These are phyloP conservation scores for Uloborus diversus DNA, from an alignment of 1,140 invertebrate species.

Conservation along the genomic window DNA sequence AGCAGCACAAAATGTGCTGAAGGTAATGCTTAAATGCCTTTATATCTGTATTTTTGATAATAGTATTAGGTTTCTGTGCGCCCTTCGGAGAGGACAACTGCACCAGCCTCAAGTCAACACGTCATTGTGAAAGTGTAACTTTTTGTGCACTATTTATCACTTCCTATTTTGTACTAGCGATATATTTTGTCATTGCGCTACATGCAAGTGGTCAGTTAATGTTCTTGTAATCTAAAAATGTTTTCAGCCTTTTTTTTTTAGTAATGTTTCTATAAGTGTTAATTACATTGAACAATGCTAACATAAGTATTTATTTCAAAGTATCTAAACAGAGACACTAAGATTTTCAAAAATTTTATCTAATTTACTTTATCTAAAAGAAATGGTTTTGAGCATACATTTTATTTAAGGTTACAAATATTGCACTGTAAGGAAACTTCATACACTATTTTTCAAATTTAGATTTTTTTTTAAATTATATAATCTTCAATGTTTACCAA, in stretches of 20 bases:
- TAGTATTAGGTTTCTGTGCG: slow-evolving; percentile 56
- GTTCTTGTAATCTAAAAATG: neutral
- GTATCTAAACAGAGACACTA: too few relatives aligned
- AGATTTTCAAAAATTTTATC: too few relatives aligned
- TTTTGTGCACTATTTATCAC: slow-evolving; percentile 51
- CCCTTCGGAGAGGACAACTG: slow-evolving; percentile 39
- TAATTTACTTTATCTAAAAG: too few relatives aligned
- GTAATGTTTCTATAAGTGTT: too few relatives aligned
- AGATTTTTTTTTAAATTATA: too few relatives aligned
- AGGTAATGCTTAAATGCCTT: slow-evolving; percentile 47
- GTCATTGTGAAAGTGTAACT: slow-evolving; percentile 53
- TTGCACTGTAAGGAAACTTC: too few relatives aligned
- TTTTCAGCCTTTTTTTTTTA: too few relatives aligned
- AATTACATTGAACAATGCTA: too few relatives aligned
- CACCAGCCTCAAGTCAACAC: slow-evolving; percentile 44
- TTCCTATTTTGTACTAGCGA: slow-evolving; percentile 34
- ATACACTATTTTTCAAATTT: too few relatives aligned
- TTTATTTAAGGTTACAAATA: too few relatives aligned
- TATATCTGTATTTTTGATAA: slow-evolving; percentile 53
- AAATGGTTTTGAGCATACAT: neutral
- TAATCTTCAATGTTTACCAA: too few relatives aligned
- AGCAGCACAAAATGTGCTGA: slow-evolving; percentile 21
- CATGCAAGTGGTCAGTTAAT: slow-evolving; percentile 44
- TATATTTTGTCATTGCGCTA: neutral
- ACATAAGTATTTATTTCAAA: too few relatives aligned